Percentiles rank a stretch among this genome's conserved stretches.
These are phyloP conservation scores for Papilio demoleus DNA, from an alignment of 2,888 invertebrate species.

Conservation along the genomic window DNA sequence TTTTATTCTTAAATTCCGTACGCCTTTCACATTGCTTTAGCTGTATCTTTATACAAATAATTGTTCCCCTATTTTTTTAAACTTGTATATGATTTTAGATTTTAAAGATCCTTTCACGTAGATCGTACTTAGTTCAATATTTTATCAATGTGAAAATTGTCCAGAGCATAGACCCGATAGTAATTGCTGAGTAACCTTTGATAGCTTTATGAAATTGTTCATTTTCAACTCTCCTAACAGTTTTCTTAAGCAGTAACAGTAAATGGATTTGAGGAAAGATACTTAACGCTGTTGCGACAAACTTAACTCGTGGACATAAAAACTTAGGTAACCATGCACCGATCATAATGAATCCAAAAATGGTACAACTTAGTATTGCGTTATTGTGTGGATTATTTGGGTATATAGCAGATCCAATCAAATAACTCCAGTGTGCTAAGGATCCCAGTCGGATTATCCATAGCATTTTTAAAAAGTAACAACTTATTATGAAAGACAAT, in stretches of 20 bases:
- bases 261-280: constrained; percentile 67
- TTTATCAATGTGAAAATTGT: constrained; percentile 52
- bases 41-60: background rate
- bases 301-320: constrained; percentile 57
- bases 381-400: constrained; percentile 50
- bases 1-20: background rate
- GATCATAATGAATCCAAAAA: constrained; percentile 56
- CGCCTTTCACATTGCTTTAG: background rate
- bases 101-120: background rate
- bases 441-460: constrained; percentile 59
- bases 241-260: constrained; percentile 56
- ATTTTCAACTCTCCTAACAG: constrained; percentile 51
- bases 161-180: constrained; percentile 59
- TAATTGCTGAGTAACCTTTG: constrained; percentile 53
- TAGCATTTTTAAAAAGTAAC: constrained; percentile 51
- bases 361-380: constrained; percentile 49
- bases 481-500: constrained; percentile 46
- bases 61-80: background rate
- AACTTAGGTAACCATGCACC: constrained; percentile 56
- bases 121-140: constrained; percentile 16
- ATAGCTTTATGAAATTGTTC: constrained; percentile 53
- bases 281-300: constrained; percentile 56
- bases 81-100: background rate
- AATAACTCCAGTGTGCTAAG: constrained; percentile 66
- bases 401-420: constrained; percentile 57